Conservation (phyloP, 2,888 invertebrate species). For the Pheosia tremula region DNA sequence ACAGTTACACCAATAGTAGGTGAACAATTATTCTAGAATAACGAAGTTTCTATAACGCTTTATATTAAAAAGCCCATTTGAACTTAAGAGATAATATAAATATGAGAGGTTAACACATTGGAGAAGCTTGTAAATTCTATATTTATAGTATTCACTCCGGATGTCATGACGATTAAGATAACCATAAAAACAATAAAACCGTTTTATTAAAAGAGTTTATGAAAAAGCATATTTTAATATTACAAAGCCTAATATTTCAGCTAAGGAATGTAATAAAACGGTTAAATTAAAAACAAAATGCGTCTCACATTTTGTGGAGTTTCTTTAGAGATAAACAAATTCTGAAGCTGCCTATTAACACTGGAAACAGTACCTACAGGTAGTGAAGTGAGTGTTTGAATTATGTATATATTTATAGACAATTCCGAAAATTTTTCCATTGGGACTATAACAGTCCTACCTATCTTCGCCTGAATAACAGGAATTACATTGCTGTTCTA, state of each 20-base stretch:
- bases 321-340: not conserved
- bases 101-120: not conserved
- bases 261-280: not conserved
- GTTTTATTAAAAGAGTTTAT: slow-evolving; percentile 4
- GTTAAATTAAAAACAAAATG: not conserved
- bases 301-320: not conserved
- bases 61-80: no score
- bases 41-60: no score
- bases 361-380: no score
- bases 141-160: slow-evolving; percentile 7
- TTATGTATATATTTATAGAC: no score
- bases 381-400: no score
- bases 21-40: no score
- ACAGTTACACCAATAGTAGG: no score
- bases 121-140: not conserved
- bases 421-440: no score
- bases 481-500: no score
- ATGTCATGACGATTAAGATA: slow-evolving; percentile 18
- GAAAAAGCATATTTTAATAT: not conserved
- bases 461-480: no score
- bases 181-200: slow-evolving; percentile 7
- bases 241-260: not conserved
- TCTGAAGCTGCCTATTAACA: not conserved
- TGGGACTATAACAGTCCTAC: no score
- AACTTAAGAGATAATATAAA: no score